A percentile compares a stretch with the other conserved stretches of the same genome.
Conservation (phyloP, 2,797 vertebrate genomes). For the Sebastolobus alascanus region DNA sequence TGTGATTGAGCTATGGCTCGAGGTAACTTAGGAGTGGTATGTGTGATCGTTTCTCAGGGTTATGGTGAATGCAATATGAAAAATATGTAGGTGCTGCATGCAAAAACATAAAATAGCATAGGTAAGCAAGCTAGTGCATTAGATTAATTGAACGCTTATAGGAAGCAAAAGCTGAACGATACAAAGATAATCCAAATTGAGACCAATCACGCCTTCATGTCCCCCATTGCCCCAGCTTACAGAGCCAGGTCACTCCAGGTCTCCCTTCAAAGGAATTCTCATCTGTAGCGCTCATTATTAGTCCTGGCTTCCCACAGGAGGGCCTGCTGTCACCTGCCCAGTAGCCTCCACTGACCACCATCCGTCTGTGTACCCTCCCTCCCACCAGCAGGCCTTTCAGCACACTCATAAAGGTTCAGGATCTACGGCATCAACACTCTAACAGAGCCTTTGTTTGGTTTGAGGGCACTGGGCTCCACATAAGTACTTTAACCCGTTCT, state of each 20-base stretch:
- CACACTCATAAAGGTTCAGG: conserved; percentile 66
- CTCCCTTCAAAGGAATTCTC: conserved; percentile 76
- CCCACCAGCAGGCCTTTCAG: conserved; percentile 67
- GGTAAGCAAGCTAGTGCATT: conserved; percentile 39
- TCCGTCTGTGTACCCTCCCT: conserved; percentile 44
- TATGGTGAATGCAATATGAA: conserved; percentile 44
- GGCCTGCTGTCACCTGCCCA: conserved; percentile 50
- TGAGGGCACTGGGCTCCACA: conserved; percentile 16
- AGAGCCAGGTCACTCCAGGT: conserved; percentile 60
- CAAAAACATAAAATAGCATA: conserved; percentile 3
- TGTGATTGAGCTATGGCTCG: conserved; percentile 38
- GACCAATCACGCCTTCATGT: conserved; percentile 52
- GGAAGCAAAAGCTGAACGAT: conserved; percentile 19
- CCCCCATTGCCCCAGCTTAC: conserved; percentile 62
- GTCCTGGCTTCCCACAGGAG: conserved; percentile 50
- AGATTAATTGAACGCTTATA: conserved; percentile 2
- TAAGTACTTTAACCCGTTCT: conserved; percentile 11
- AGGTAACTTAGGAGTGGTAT: conserved; percentile 43
- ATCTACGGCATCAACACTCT: conserved; percentile 39
- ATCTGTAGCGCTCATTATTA: conserved; percentile 74
- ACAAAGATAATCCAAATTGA: background rate
- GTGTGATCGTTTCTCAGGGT: conserved; percentile 50
- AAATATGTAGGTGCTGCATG: background rate
- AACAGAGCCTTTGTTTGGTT: conserved; percentile 40
- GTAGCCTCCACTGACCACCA: conserved; percentile 55